Evolutionary conservation across 2,797 vertebrate genomes (phyloP).

Genomic region (Phalanger gymnotis): DNA sequence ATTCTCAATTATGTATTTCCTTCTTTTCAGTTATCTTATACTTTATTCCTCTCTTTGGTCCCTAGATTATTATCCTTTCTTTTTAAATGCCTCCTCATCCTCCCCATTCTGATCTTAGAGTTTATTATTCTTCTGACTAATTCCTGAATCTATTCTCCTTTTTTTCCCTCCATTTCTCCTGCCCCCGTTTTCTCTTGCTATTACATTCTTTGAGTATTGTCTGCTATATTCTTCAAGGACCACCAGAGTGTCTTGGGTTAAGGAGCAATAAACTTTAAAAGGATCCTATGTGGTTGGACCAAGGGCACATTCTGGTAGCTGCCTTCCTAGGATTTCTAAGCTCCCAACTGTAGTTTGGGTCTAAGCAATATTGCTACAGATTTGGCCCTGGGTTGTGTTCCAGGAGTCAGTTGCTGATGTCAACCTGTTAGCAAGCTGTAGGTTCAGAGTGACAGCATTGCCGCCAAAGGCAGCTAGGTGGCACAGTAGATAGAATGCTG

Average conservation of each 20-base stretch:
- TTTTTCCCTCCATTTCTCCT: not conserved
- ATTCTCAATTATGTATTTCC: not conserved
- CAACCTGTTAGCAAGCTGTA: not conserved
- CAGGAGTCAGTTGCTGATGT: not conserved
- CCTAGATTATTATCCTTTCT: not conserved
- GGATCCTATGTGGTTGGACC: not conserved
- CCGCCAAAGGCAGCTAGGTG: not conserved
- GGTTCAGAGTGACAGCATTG: not conserved
- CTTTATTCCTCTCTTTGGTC: not conserved
- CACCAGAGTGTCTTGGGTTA: not conserved
- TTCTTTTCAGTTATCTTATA: not conserved
- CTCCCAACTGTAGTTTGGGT: not conserved
- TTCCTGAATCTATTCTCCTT: not conserved
- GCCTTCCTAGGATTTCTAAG: not conserved
- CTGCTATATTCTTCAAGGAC: not conserved
- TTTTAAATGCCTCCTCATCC: not conserved
- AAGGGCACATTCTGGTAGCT: not conserved
- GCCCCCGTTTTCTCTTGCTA: not conserved
- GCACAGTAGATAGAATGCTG: not conserved
- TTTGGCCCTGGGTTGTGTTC: not conserved
- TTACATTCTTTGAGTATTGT: not conserved
- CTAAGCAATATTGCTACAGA: not conserved
- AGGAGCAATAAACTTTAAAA: not conserved
- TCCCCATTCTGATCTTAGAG: not conserved
- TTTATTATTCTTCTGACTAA: not conserved